Conservation (phyloP, 2,888 invertebrate genomes). For the Eretmocerus hayati region DNA sequence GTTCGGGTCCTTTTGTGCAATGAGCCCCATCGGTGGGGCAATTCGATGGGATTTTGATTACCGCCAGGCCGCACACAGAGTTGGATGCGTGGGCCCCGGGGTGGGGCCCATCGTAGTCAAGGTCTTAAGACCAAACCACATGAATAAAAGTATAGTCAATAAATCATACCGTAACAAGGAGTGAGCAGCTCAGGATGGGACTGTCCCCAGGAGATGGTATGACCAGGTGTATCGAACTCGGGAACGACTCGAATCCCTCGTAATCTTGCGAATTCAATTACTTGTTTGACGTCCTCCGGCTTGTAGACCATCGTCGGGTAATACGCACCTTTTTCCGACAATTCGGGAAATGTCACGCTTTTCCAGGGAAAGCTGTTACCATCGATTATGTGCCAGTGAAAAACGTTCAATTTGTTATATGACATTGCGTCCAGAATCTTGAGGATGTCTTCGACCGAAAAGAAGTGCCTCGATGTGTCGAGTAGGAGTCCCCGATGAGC, state of each 20-base stretch:
- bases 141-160: no score
- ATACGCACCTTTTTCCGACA: constrained; percentile 61
- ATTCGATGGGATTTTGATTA: no score
- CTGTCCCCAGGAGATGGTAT: constrained; percentile 80
- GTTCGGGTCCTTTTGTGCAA: no score
- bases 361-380: constrained; percentile 88
- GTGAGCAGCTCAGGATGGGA: constrained; percentile 70
- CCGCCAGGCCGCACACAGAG: no score
- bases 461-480: constrained; percentile 82
- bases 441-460: constrained; percentile 60
- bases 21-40: no score
- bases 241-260: constrained; percentile 82
- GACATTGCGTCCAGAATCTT: constrained; percentile 75
- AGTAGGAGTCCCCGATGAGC: constrained; percentile 75
- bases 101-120: no score
- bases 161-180: constrained; percentile 53
- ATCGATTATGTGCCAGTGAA: constrained; percentile 94
- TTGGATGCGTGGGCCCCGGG: no score
- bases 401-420: constrained; percentile 86
- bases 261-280: constrained; percentile 70
- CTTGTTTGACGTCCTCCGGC: constrained; percentile 54
- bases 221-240: constrained; percentile 89
- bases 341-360: constrained; percentile 68
- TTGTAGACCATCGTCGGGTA: constrained; percentile 60
- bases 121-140: no score